Conservation (phyloP, 92 coral and sea anemone genomes). For the Palythoa caribaeorum region DNA sequence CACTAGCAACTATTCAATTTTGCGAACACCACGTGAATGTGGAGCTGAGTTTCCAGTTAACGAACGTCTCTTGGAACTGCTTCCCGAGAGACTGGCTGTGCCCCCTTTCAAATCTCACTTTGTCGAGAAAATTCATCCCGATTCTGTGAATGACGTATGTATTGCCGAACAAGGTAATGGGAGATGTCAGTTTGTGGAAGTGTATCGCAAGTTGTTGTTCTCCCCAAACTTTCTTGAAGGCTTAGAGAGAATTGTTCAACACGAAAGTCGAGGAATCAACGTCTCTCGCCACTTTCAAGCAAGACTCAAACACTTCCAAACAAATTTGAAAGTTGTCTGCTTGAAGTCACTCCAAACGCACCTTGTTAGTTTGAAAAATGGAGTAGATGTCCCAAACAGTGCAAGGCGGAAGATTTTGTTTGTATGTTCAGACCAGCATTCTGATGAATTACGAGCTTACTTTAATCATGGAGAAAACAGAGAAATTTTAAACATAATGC, state of each 20-base stretch:
- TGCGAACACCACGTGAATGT: conserved; percentile 54
- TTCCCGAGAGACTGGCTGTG: conserved; percentile 68
- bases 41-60: neutral
- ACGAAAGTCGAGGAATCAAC: neutral
- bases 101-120: conserved; percentile 55
- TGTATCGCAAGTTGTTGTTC: conserved; percentile 55
- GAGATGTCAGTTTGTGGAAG: conserved; percentile 48
- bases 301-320: neutral
- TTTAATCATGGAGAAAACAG: conserved; percentile 72
- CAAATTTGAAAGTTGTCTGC: conserved; percentile 62
- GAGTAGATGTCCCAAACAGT: conserved; percentile 41
- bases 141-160: conserved; percentile 67
- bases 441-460: conserved; percentile 46
- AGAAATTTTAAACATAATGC: conserved; percentile 26
- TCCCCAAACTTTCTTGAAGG: conserved; percentile 66
- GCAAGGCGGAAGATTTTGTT: conserved; percentile 14
- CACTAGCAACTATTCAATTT: conserved; percentile 47
- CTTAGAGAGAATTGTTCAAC: conserved; percentile 29
- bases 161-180: conserved; percentile 54
- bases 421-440: conserved; percentile 44
- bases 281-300: neutral
- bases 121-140: conserved; percentile 74
- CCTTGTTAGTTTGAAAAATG: conserved; percentile 49
- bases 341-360: conserved; percentile 70
- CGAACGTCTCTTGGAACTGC: conserved; percentile 22